Evolutionary conservation across 2,888 invertebrate genomes (phyloP), one percentile per base, ranked within the genome.

Genomic region (Hedya salicella): DNA sequence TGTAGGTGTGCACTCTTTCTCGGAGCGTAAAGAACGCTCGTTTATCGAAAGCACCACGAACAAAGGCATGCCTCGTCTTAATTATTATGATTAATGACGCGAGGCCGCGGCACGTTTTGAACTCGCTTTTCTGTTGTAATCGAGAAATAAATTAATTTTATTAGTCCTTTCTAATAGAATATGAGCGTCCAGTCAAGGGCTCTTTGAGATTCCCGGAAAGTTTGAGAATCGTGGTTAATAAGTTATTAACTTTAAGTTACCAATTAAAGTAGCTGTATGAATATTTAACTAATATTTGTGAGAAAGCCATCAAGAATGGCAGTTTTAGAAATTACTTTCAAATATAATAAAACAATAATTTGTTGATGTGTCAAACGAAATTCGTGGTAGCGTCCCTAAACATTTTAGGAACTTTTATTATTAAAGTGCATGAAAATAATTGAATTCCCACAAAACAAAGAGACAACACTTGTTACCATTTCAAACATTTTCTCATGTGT

Each of bases 71-170:
- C 82, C 86, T 88, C 87, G 86, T 92, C 91, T 91, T 91, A 91
- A 92, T 92, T 92, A 91, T 88, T 88, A 87, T 92, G 91, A 92
- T 92, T 90, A 88, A 92, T 91, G 91, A 87, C 78, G 77, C 81
- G 75, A 25, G 75, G 79, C 79, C 73, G 86, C 90, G 91, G 90
- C 84, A 70, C 81, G 81, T 85, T 88, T 89, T 88, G 88, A 90
- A 88, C 87, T 86, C 81, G 77, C 76, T 78, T 88, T 85, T 87
- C 86, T 86, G 84, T 85, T 88, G 87, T 89, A 91, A 91, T 91
- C 89, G 88, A 87, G 88, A 87, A 89, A 91, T 89, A 91, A 90
- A 91, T 92, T 91, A 90, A 91, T 89, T 90, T 87, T 88, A 90
- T 91, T 89, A 88, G 86, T 87, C 86, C 83, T 87, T 85, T 85